Conservation (phyloP, 1,140 invertebrate species). For the Pygmarrhopalites habei region DNA sequence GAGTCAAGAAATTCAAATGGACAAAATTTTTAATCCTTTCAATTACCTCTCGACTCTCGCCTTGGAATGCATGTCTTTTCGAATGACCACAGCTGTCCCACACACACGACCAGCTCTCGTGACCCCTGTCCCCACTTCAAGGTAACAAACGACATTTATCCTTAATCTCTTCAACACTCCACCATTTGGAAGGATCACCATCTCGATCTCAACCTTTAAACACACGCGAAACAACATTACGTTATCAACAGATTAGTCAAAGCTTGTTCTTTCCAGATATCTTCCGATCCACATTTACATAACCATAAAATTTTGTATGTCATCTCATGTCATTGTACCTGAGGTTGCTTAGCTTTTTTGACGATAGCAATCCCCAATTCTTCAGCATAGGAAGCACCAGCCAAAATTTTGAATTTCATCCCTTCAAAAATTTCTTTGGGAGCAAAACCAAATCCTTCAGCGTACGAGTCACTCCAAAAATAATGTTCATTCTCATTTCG, state of each 20-base stretch:
- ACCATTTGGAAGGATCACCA: constrained; percentile 41
- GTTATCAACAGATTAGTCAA: no score
- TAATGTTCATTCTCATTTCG: constrained; percentile 59
- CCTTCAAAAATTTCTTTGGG: constrained; percentile 38
- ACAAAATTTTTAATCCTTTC: no score
- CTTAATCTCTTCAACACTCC: constrained; percentile 56
- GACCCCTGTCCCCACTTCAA: constrained; percentile 50
- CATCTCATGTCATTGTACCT: no score
- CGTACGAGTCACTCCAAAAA: constrained; percentile 71
- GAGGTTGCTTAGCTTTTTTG: constrained; percentile 22
- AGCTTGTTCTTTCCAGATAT: no score
- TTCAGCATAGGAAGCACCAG: constrained; percentile 39
- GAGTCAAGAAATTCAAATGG: no score
- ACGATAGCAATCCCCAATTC: constrained; percentile 55
- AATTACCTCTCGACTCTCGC: constrained; percentile 46
- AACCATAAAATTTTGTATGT: no score
- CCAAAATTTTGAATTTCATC: constrained; percentile 37
- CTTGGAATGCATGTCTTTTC: constrained; percentile 48
- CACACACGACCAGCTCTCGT: constrained; percentile 57
- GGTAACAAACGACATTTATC: constrained; percentile 58
- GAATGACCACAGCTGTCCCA: constrained; percentile 54
- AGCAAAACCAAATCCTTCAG: constrained; percentile 60
- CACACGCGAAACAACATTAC: no score
- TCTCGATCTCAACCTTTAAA: constrained; percentile 41
- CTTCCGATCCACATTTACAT: no score